Evolutionary conservation across 2,113 vertebrate species (phyloP).

Genomic region (Odontophorus gujanensis): DNA sequence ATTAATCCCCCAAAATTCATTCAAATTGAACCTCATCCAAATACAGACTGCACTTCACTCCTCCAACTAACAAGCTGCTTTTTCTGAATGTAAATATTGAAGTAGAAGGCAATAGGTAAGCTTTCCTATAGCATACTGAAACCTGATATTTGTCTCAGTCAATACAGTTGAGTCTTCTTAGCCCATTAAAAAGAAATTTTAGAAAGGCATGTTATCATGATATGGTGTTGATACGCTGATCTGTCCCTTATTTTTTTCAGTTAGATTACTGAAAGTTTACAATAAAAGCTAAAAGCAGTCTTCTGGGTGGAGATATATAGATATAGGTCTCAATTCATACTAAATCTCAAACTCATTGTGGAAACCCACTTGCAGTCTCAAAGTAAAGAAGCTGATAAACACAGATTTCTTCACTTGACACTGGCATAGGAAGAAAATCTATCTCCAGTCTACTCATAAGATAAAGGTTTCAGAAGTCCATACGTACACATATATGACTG

Average conservation of each 20-base stretch:
- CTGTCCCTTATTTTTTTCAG: not conserved
- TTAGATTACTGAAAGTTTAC: not conserved
- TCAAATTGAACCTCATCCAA: not conserved
- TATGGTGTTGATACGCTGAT: not conserved
- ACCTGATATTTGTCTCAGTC: not conserved
- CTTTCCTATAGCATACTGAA: not conserved
- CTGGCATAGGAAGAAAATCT: not conserved
- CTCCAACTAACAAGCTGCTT: not conserved
- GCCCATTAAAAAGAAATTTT: not conserved
- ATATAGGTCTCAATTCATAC: not conserved
- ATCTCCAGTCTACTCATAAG: not conserved
- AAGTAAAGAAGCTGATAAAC: not conserved
- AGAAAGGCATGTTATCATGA: not conserved
- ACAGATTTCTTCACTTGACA: not conserved
- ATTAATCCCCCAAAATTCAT: not conserved
- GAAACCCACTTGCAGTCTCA: not conserved
- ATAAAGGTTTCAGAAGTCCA: not conserved
- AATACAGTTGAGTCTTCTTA: not conserved
- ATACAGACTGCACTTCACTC: not conserved
- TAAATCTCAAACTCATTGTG: not conserved
- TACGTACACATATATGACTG: not conserved
- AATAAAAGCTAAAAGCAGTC: not conserved
- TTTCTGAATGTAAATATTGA: not conserved
- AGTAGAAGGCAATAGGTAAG: not conserved
- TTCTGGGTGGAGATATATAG: not conserved